A percentile compares a stretch with the other conserved stretches of the same genome.
These are phyloP conservation scores for Drosophila virilis DNA, from an alignment of 1,140 invertebrate genomes.

Conservation along the genomic window DNA sequence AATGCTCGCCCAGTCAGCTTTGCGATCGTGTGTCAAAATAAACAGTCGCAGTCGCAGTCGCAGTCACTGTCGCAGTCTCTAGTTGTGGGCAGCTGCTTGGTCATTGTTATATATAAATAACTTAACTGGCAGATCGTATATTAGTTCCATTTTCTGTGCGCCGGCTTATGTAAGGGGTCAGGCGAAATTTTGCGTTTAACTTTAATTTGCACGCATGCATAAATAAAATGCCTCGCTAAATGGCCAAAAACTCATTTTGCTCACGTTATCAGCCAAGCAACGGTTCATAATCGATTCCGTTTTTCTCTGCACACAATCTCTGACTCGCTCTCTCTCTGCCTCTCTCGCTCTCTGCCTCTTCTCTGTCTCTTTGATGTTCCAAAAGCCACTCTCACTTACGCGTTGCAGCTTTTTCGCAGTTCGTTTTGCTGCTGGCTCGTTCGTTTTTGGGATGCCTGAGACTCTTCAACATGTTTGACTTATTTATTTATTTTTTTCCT, in stretches of 20 bases:
- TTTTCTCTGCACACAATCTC: background rate
- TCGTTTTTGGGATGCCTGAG: constrained; percentile 29
- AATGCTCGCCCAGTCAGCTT: constrained; percentile 41
- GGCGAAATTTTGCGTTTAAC: constrained; percentile 51
- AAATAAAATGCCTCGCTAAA: constrained; percentile 36
- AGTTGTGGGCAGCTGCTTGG: background rate
- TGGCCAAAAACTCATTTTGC: constrained; percentile 24
- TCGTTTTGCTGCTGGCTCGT: constrained; percentile 7
- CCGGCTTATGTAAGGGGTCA: constrained; percentile 71
- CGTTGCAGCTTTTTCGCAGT: constrained; percentile 5
- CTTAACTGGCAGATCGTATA: constrained; percentile 26
- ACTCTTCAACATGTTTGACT: constrained; percentile 65
- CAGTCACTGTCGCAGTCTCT: too few relatives aligned
- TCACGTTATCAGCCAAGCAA: constrained; percentile 39
- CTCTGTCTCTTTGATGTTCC: background rate
- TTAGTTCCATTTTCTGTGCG: constrained; percentile 68
- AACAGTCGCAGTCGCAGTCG: background rate
- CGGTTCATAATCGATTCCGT: background rate
- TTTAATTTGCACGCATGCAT: constrained; percentile 52
- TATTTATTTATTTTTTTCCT: constrained; percentile 55
- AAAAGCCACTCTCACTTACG: constrained; percentile 8
- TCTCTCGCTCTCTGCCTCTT: background rate
- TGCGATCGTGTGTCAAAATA: constrained; percentile 38
- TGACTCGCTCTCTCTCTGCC: background rate
- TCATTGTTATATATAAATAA: background rate